Conservation (phyloP, 2,113 vertebrate species). For the Tauraco erythrolophus region DNA sequence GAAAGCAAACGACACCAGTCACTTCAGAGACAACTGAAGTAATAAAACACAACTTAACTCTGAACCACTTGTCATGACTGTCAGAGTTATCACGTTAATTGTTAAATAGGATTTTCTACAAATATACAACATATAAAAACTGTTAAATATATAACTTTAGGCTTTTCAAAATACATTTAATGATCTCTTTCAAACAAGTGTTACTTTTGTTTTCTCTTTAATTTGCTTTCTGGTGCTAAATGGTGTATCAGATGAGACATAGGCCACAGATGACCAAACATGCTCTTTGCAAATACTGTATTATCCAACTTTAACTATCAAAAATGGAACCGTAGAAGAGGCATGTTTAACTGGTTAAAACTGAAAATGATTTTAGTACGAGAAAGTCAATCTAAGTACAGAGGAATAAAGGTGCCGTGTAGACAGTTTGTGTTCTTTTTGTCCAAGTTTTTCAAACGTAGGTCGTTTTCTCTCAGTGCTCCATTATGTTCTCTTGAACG, state of each 20-base stretch:
- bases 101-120: constrained; percentile 99
- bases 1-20: constrained; percentile 81
- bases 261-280: constrained; percentile 83
- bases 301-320: constrained; percentile 86
- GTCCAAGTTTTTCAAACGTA: constrained; percentile 64
- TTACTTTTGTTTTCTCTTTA: constrained; percentile 82
- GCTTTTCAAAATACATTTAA: constrained; percentile 99
- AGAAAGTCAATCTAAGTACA: constrained; percentile 82
- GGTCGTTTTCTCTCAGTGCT: constrained; percentile 55
- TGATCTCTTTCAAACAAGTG: constrained; percentile 91
- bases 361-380: constrained; percentile 89
- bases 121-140: constrained; percentile 99
- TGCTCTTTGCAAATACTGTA: constrained; percentile 86
- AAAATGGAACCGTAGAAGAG: constrained; percentile 86
- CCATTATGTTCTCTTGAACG: constrained; percentile 39
- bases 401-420: constrained; percentile 82
- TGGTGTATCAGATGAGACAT: constrained; percentile 77
- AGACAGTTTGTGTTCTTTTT: constrained; percentile 60
- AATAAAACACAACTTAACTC: constrained; percentile 84
- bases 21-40: constrained; percentile 89
- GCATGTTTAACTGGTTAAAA: constrained; percentile 88
- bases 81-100: constrained; percentile 88
- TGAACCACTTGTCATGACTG: constrained; percentile 80
- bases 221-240: constrained; percentile 84
- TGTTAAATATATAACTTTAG: constrained; percentile 99